Conservation (phyloP, 2,113 vertebrate species). For the Suricata suricatta region DNA sequence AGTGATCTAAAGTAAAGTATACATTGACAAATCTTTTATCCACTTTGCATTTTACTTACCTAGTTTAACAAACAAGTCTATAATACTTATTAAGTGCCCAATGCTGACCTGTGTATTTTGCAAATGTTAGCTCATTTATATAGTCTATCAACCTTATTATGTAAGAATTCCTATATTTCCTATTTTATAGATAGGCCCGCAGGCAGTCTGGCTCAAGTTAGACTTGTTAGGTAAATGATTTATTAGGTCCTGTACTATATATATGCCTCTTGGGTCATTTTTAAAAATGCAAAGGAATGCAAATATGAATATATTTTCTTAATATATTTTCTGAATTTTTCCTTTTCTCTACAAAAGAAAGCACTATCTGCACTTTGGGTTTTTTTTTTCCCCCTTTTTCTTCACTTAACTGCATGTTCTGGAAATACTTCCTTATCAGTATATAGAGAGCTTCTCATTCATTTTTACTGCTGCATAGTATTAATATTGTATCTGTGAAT, state of each 20-base stretch:
- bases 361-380: not conserved
- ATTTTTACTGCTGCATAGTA: not conserved
- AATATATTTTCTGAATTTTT: not conserved
- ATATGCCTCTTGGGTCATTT: not conserved
- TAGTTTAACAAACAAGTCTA: not conserved
- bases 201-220: not conserved
- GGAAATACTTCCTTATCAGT: not conserved
- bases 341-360: not conserved
- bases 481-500: constrained; percentile 17
- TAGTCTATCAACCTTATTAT: not conserved
- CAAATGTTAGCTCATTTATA: not conserved
- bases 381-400: not conserved
- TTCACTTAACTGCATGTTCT: not conserved
- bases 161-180: not conserved
- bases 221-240: not conserved
- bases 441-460: not conserved
- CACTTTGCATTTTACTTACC: not conserved
- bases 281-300: not conserved
- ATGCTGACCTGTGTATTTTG: not conserved
- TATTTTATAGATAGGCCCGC: not conserved
- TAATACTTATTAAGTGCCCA: not conserved
- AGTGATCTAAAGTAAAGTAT: not conserved
- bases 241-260: not conserved
- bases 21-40: not conserved
- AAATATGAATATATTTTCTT: not conserved